Percentiles rank a stretch among this genome's conserved stretches.
Evolutionary conservation across 2,797 vertebrate species (phyloP).

Genomic region (Tadarida brasiliensis): DNA sequence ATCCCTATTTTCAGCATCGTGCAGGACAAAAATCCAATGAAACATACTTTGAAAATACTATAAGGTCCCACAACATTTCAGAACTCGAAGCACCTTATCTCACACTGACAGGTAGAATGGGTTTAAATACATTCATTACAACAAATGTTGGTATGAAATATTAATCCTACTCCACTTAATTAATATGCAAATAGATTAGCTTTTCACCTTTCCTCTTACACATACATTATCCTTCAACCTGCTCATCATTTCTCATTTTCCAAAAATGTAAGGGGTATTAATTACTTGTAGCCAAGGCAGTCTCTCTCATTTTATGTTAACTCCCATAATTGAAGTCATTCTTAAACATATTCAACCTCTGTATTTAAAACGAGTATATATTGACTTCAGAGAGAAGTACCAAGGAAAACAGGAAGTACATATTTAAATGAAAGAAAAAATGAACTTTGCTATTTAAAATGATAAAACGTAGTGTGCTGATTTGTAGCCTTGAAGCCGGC

Average conservation of each 20-base stretch:
- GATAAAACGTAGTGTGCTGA: background rate
- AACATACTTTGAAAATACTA: background rate
- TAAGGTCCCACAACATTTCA: background rate
- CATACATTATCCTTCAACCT: background rate
- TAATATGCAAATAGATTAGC: background rate
- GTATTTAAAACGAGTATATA: background rate
- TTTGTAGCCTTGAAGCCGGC: background rate
- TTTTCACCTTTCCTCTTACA: background rate
- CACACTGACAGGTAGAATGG: background rate
- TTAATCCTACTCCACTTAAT: background rate
- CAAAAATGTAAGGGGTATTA: slow-evolving; percentile 7
- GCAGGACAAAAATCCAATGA: background rate
- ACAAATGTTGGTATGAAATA: slow-evolving; percentile 28
- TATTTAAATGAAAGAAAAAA: background rate
- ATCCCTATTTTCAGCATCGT: background rate
- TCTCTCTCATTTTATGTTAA: slow-evolving; percentile 13
- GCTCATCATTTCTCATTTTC: slow-evolving; percentile 12
- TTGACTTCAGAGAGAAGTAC: background rate
- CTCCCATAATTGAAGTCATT: background rate
- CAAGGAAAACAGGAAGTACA: background rate
- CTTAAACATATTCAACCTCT: background rate
- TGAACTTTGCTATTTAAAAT: slow-evolving; percentile 24
- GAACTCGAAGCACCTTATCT: background rate
- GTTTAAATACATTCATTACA: slow-evolving; percentile 35
- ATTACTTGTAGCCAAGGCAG: background rate